These are phyloP conservation scores for Tragelaphus strepsiceros DNA, from an alignment of 2,113 vertebrate genomes.

Conservation along the genomic window DNA sequence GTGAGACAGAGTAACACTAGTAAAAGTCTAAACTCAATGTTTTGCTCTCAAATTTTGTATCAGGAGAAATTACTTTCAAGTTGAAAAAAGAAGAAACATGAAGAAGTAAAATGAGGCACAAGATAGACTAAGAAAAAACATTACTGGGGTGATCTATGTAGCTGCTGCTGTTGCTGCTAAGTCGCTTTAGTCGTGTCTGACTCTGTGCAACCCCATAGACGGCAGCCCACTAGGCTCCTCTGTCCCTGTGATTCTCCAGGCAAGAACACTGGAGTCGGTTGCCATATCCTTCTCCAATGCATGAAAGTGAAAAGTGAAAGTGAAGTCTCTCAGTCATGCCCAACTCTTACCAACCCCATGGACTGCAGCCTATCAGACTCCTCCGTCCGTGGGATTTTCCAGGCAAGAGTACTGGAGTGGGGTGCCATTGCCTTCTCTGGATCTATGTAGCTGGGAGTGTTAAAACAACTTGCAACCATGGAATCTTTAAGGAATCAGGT, in stretches of 20 bases:
- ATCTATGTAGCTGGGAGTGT: neutral
- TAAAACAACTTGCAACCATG: neutral
- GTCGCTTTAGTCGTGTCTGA: fast-evolving
- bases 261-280: too few species aligned
- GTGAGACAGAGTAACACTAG: neutral
- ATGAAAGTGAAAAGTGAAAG: too few species aligned
- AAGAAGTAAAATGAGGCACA: neutral
- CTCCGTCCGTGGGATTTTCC: neutral
- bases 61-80: neutral
- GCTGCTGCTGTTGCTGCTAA: neutral
- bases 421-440: neutral
- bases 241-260: neutral
- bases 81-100: neutral
- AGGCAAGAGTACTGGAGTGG: neutral
- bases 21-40: neutral
- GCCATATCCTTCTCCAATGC: neutral
- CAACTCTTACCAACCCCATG: neutral
- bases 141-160: neutral
- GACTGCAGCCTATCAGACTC: neutral
- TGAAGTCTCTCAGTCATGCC: neutral
- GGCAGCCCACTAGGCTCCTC: neutral
- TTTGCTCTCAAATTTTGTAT: neutral
- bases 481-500: neutral
- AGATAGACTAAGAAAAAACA: neutral
- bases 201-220: neutral